These are phyloP conservation scores for Scomber scombrus DNA, from an alignment of 2,113 vertebrate genomes.

Conservation along the genomic window DNA sequence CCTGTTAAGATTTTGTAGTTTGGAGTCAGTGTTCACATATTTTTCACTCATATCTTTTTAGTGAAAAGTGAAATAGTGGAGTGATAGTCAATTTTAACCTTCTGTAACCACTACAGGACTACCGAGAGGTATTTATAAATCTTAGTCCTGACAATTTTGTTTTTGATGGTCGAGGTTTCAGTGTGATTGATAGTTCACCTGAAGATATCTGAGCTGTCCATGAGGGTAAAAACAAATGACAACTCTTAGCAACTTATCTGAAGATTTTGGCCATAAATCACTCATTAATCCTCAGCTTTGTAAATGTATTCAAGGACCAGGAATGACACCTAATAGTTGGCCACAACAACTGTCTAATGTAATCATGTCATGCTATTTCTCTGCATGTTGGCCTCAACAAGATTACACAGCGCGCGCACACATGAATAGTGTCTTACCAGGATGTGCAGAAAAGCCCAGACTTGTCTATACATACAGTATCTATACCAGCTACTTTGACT, in stretches of 20 bases:
- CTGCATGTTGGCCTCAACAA: neutral
- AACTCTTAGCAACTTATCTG: slow-evolving; percentile 1
- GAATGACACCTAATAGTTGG: neutral
- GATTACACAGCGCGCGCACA: neutral
- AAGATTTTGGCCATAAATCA: neutral
- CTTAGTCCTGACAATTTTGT: neutral
- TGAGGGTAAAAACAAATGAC: neutral
- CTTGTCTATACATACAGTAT: neutral
- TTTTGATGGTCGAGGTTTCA: neutral
- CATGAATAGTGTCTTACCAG: neutral
- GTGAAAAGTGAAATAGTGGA: neutral
- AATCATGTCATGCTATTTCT: neutral
- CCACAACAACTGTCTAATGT: neutral
- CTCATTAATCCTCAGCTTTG: neutral
- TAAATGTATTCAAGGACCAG: neutral
- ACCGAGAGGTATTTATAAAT: neutral
- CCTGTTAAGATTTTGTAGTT: too few species aligned
- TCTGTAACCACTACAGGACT: neutral
- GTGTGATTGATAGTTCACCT: slow-evolving; percentile 22
- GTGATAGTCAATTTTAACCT: neutral
- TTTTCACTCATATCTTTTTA: neutral
- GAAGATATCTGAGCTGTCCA: neutral
- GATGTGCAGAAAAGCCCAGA: neutral
- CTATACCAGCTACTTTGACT: neutral
- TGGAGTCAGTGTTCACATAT: neutral